Conservation (phyloP, 1,140 invertebrate genomes). For the Drosophila aff. region DNA sequence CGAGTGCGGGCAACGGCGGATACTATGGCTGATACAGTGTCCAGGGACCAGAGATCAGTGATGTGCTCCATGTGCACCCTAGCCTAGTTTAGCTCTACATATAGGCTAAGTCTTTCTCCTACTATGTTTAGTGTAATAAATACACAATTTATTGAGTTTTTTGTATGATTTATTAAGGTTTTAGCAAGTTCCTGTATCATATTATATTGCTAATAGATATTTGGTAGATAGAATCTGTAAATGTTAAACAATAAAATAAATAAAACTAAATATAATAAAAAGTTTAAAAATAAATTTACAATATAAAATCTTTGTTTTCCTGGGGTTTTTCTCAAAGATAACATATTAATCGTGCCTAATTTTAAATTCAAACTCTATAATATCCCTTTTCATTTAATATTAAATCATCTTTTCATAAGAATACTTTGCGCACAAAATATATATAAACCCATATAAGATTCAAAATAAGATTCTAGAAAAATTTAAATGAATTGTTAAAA, state of each 20-base stretch:
- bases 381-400: no score
- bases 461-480: no score
- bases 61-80: slow-evolving; percentile 13
- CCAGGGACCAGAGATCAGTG: not conserved
- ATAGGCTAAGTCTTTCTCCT: slow-evolving; percentile 47
- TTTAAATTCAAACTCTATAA: not conserved
- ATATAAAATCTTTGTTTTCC: not conserved
- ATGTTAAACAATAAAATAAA: not conserved
- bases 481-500: no score
- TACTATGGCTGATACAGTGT: slow-evolving; percentile 57
- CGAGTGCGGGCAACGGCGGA: slow-evolving; percentile 62
- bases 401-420: no score
- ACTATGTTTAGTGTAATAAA: slow-evolving; percentile 31
- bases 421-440: no score
- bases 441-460: no score
- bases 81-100: slow-evolving; percentile 38
- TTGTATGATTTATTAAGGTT: not conserved
- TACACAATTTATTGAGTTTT: not conserved
- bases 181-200: not conserved
- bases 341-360: no score
- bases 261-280: not conserved
- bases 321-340: not conserved
- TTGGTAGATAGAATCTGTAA: not conserved
- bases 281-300: not conserved
- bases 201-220: not conserved